phyloP scores from a whole-genome alignment of 2,113 vertebrate genomes.

The Bagarius yarrelli region DNA sequence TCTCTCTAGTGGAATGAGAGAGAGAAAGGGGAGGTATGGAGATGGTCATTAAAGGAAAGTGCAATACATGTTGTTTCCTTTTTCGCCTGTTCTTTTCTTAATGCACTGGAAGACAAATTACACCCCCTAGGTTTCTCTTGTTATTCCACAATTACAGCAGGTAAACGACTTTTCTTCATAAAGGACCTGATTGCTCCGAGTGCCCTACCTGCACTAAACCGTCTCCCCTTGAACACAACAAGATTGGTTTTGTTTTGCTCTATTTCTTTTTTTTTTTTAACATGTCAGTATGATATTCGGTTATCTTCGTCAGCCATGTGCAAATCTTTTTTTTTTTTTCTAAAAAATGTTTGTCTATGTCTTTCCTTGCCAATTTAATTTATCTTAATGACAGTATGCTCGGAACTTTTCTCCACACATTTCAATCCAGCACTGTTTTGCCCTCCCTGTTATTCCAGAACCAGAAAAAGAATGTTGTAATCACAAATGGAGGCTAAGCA shows the following conservation, averaged over 20 bases:
- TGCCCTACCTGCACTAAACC: conserved; percentile 20
- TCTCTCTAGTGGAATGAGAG: conserved; percentile 24
- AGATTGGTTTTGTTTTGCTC: not conserved
- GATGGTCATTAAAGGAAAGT: conserved; percentile 58
- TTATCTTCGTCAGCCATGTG: not conserved
- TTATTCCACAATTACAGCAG: conserved; percentile 57
- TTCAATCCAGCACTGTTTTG: conserved; percentile 8
- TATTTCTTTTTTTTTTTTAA: not conserved
- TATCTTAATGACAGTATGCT: not conserved
- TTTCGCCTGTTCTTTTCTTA: conserved; percentile 46
- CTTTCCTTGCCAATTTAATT: conserved; percentile 12
- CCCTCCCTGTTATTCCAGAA: conserved; percentile 16
- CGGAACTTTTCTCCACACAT: conserved; percentile 7
- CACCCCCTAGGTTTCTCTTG: conserved; percentile 52
- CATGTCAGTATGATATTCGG: no score
- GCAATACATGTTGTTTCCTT: conserved; percentile 53
- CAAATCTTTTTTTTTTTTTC: not conserved
- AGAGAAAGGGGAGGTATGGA: conserved; percentile 30
- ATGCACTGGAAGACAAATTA: conserved; percentile 58
- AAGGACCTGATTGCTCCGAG: conserved; percentile 31
- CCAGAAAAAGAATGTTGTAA: conserved; percentile 34
- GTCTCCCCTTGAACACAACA: not conserved
- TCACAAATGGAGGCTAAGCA: conserved; percentile 46
- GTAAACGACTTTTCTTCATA: conserved; percentile 41
- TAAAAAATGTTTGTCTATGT: not conserved